Evolutionary conservation across 1,140 invertebrate species (phyloP).

Genomic region (Nebria ingens): DNA sequence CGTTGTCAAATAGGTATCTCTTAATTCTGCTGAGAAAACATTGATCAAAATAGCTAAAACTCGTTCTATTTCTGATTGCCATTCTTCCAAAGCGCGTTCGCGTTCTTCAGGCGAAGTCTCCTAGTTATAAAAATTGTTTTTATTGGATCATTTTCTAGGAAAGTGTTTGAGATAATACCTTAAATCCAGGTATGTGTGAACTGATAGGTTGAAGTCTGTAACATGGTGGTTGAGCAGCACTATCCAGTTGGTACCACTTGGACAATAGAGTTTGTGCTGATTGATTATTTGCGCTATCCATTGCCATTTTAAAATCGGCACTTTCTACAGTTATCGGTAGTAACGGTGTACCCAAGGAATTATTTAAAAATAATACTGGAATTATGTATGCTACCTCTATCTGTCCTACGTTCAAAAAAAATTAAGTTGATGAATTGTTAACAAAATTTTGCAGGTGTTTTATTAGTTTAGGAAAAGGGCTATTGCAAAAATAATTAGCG

Average conservation of each 20-base stretch:
- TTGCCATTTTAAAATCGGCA: constrained; percentile 62
- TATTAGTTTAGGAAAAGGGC: no score
- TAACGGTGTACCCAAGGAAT: constrained; percentile 61
- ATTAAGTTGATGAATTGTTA: not conserved
- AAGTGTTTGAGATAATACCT: constrained; percentile 17
- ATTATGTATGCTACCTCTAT: constrained; percentile 59
- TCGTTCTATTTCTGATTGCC: constrained; percentile 49
- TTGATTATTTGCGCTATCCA: constrained; percentile 48
- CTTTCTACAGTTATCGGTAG: constrained; percentile 64
- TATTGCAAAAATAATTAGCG: no score
- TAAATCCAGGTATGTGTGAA: constrained; percentile 42
- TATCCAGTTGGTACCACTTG: constrained; percentile 50
- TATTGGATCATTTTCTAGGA: not conserved
- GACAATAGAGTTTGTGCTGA: constrained; percentile 35
- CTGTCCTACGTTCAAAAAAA: constrained; percentile 44
- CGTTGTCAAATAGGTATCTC: constrained; percentile 67
- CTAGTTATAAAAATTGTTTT: not conserved
- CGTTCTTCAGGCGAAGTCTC: constrained; percentile 34
- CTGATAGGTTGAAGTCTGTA: constrained; percentile 56
- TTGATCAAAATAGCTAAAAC: constrained; percentile 54
- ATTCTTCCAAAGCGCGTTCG: constrained; percentile 41
- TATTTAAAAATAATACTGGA: constrained; percentile 62
- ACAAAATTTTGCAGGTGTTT: no score
- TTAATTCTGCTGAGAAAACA: constrained; percentile 58
- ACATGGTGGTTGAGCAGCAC: constrained; percentile 56